These are phyloP conservation scores for Palythoa heliodiscus DNA, from an alignment of 92 coral and sea anemone genomes.

Conservation along the genomic window DNA sequence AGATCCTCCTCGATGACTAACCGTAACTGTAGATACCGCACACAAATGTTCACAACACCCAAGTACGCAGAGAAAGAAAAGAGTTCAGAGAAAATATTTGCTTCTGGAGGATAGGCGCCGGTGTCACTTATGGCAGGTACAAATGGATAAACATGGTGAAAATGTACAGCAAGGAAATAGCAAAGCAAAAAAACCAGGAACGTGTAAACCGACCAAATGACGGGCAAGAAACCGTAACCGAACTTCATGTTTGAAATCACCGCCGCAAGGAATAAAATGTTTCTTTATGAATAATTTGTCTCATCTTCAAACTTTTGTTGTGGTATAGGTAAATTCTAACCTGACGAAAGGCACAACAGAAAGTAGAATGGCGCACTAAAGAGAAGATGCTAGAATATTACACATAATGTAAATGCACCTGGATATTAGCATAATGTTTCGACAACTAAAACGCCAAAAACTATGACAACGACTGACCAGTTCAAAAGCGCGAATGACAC, in stretches of 20 bases:
- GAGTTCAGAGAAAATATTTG: conserved; percentile 83
- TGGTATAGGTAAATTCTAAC: background rate
- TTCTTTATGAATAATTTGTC: background rate
- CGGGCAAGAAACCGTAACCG: conserved; percentile 92
- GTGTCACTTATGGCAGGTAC: conserved; percentile 99
- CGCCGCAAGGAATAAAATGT: too few species aligned
- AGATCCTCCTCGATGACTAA: conserved; percentile 60
- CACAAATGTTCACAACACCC: conserved; percentile 69
- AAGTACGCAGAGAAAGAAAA: conserved; percentile 80
- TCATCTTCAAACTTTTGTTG: background rate
- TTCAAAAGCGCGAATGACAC: background rate
- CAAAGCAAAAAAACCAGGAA: conserved; percentile 81
- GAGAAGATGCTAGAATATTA: background rate
- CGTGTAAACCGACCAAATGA: conserved; percentile 87
- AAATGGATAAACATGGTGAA: conserved; percentile 87
- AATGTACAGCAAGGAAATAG: conserved; percentile 82
- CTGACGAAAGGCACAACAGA: background rate
- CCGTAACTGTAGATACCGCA: conserved; percentile 85
- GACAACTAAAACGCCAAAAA: background rate
- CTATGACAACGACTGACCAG: conserved; percentile 13
- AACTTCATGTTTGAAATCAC: conserved; percentile 29
- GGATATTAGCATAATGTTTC: conserved; percentile 12
- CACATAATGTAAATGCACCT: background rate
- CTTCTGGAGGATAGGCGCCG: conserved; percentile 89
- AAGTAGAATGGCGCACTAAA: background rate